Percentiles rank a stretch among this genome's conserved stretches.
Evolutionary conservation across 2,797 vertebrate genomes (phyloP).

Genomic region (Graptemys geographica): DNA sequence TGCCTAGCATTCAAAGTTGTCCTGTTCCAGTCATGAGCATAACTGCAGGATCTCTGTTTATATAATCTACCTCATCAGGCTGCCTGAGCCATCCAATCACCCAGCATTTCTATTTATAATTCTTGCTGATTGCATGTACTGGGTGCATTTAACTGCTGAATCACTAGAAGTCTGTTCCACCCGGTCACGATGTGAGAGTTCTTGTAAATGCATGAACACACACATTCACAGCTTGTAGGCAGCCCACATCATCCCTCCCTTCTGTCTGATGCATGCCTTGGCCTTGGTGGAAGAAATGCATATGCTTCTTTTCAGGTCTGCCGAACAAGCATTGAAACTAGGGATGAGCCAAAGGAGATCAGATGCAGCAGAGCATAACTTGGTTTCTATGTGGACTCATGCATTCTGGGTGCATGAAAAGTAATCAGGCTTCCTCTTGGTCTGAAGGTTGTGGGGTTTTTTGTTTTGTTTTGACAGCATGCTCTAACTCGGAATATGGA

Average conservation of each 20-base stretch:
- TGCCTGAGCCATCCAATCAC: neutral
- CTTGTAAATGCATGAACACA: neutral
- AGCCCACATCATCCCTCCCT: neutral
- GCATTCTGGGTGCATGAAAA: neutral
- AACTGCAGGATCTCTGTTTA: neutral
- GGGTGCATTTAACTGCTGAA: neutral
- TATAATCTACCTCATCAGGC: neutral
- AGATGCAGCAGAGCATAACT: neutral
- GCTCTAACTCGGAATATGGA: neutral
- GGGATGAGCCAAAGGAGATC: accelerated
- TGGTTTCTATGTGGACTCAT: accelerated
- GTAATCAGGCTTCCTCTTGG: neutral
- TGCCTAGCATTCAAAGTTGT: accelerated
- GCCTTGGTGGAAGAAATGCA: accelerated
- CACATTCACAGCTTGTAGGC: neutral
- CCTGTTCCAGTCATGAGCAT: neutral
- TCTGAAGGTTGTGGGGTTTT: neutral
- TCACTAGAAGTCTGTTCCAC: neutral
- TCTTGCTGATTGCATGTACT: neutral
- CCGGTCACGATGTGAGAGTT: neutral
- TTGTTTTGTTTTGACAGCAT: neutral
- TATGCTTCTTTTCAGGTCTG: neutral
- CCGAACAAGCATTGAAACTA: neutral
- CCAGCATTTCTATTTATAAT: neutral
- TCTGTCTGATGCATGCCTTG: neutral